Percentiles rank a stretch among this genome's conserved stretches.
Evolutionary conservation across 2,888 invertebrate genomes (phyloP).

Genomic region (Yponomeuta sedellus): DNA sequence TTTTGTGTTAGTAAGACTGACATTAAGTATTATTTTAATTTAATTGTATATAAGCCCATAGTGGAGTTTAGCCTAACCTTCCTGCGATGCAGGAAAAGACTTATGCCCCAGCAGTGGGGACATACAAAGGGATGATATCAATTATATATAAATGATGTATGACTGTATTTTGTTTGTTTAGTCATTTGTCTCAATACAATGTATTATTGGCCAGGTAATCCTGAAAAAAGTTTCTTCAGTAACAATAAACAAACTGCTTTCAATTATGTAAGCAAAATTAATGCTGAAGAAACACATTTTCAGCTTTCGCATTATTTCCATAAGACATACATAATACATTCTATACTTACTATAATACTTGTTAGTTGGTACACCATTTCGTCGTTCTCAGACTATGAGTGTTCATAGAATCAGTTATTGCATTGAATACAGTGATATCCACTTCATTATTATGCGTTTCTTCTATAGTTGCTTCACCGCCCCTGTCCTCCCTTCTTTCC

Average conservation of each 20-base stretch:
- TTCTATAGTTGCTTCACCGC: not conserved
- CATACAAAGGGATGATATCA: no score
- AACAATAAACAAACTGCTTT: no score
- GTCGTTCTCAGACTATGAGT: not conserved
- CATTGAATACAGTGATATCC: not conserved
- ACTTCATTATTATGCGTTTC: not conserved
- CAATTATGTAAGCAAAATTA: no score
- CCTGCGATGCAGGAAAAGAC: no score
- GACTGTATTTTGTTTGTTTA: not conserved
- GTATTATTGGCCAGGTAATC: no score
- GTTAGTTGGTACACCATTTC: not conserved
- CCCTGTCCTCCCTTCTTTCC: not conserved
- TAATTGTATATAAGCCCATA: no score
- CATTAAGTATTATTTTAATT: not conserved
- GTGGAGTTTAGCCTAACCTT: no score
- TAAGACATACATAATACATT: no score
- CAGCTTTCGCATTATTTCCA: no score
- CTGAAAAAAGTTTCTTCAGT: no score
- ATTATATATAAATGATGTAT: not conserved
- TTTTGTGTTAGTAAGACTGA: not conserved
- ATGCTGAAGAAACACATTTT: no score
- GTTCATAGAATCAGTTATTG: not conserved
- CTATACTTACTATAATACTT: not conserved
- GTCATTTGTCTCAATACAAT: not conserved
- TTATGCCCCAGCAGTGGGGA: no score